phyloP scores from a whole-genome alignment of 2,797 vertebrate species.

The Martes flavigula region DNA sequence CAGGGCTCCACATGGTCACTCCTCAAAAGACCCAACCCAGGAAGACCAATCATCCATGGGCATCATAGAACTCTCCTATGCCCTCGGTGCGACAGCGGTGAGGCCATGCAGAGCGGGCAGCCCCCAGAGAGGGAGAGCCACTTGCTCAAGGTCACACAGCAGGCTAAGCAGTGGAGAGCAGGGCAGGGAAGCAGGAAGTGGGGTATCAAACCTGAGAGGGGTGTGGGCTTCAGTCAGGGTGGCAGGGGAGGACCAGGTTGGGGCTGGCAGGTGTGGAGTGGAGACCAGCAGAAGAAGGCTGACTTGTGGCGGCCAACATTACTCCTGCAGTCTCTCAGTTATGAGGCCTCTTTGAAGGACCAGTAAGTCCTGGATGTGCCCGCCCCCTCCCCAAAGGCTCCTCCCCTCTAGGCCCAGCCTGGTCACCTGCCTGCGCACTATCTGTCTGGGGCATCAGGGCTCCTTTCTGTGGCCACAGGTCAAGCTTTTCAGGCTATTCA shows the following conservation, averaged over 20 bases:
- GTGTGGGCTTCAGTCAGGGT: background rate
- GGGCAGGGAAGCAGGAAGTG: background rate
- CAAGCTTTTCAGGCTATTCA: background rate
- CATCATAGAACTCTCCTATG: background rate
- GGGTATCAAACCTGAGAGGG: background rate
- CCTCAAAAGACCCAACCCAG: background rate
- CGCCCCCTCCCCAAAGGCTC: background rate
- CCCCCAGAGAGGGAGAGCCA: background rate
- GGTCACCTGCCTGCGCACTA: background rate
- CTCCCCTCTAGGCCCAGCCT: background rate
- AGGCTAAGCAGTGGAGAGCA: background rate
- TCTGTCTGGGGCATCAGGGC: too few species aligned
- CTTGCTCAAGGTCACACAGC: background rate
- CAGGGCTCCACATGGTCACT: too few species aligned
- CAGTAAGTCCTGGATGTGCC: background rate
- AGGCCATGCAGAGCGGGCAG: background rate
- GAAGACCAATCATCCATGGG: background rate
- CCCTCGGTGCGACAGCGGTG: fast-evolving
- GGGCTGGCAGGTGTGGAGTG: background rate
- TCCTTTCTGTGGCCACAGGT: background rate
- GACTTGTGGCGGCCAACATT: fast-evolving
- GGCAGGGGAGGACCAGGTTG: background rate
- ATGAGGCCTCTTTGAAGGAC: background rate
- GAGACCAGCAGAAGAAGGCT: background rate
- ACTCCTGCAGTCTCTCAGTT: background rate